Evolutionary conservation across 1,140 invertebrate species (phyloP).

Genomic region (Cyrtorhinus lividipennis): DNA sequence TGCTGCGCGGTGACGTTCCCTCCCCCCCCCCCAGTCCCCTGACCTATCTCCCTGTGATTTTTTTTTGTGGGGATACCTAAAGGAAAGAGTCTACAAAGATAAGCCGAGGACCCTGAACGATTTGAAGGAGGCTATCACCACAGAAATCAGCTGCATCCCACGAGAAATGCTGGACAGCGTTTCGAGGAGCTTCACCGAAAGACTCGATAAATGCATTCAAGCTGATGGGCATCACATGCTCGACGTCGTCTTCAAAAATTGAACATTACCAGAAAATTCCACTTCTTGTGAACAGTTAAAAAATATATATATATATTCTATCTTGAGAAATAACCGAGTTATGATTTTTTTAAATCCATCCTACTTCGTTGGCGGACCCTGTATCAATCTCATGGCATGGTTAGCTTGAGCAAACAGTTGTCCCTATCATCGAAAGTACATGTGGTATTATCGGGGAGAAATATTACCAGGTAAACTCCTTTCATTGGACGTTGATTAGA

Average conservation of each 20-base stretch:
- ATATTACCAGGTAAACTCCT: too few relatives aligned
- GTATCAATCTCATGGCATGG: too few relatives aligned
- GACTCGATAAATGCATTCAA: slow-evolving; percentile 10
- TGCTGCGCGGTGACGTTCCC: slow-evolving; percentile 20
- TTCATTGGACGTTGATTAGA: too few relatives aligned
- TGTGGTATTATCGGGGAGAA: too few relatives aligned
- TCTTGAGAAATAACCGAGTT: slow-evolving; percentile 11
- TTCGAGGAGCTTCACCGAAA: slow-evolving; percentile 6
- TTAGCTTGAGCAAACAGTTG: too few relatives aligned
- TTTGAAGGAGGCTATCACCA: slow-evolving; percentile 25
- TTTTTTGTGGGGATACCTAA: slow-evolving; percentile 26
- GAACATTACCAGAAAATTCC: slow-evolving; percentile 9
- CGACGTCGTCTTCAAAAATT: slow-evolving; percentile 4
- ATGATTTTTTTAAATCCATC: slow-evolving; percentile 8
- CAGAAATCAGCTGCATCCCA: slow-evolving; percentile 17
- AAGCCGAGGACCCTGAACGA: slow-evolving; percentile 25
- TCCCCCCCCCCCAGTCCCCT: slow-evolving; percentile 24
- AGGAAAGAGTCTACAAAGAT: slow-evolving; percentile 24
- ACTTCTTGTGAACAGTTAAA: slow-evolving; percentile 1
- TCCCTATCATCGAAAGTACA: too few relatives aligned
- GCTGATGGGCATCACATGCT: slow-evolving; percentile 11
- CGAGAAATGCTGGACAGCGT: background rate
- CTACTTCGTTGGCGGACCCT: background rate
- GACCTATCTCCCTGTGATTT: slow-evolving; percentile 29
- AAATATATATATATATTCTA: slow-evolving; percentile 5